These are phyloP conservation scores for Diceros bicornis DNA, from an alignment of 2,797 vertebrate genomes.

Conservation along the genomic window DNA sequence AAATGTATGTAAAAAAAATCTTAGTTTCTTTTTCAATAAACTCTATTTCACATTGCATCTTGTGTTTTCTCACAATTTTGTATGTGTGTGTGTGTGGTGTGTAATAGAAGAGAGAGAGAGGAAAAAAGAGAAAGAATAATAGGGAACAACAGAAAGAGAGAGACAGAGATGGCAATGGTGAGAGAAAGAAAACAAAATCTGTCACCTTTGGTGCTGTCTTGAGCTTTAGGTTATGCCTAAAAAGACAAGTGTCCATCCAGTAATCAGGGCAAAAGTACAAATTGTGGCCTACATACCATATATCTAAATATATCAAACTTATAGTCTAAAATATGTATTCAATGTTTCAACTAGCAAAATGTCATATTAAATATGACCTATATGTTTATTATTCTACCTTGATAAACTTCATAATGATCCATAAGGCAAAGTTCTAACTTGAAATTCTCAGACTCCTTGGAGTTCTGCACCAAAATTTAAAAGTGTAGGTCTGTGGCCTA, in stretches of 20 bases:
- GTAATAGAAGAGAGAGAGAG: not conserved
- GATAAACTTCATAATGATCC: not conserved
- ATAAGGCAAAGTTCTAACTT: not conserved
- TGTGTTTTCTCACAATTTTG: not conserved
- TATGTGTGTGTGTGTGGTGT: not conserved
- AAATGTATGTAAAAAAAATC: not conserved
- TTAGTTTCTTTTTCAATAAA: not conserved
- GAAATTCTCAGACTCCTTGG: not conserved
- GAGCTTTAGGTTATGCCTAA: not conserved
- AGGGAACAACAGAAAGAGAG: not conserved
- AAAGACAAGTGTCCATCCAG: not conserved
- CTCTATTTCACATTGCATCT: not conserved
- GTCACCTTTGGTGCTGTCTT: not conserved
- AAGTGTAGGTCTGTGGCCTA: not conserved
- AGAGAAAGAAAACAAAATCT: not conserved
- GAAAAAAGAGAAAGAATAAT: not conserved
- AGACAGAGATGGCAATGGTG: not conserved
- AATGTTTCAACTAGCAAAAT: not conserved
- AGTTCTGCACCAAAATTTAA: not conserved
- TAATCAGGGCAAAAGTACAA: not conserved
- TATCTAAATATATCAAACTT: not conserved
- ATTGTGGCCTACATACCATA: not conserved
- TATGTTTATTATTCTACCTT: not conserved
- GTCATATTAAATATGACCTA: not conserved
- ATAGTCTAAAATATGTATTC: not conserved